phyloP scores from a whole-genome alignment of 2,113 vertebrate genomes.

The Passer domesticus region DNA sequence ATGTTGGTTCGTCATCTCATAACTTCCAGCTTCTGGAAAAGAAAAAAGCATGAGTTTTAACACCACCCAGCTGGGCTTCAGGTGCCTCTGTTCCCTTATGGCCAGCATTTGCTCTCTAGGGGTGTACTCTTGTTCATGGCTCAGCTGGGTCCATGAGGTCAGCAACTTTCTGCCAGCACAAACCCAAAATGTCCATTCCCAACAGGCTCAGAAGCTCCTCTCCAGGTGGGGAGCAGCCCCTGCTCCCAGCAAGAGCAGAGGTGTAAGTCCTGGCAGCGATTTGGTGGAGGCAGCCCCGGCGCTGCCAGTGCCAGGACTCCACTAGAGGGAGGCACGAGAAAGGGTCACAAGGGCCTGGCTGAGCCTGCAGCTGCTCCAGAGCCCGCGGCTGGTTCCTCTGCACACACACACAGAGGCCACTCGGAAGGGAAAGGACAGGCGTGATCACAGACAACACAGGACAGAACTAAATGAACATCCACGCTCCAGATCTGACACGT shows the following conservation, averaged over 20 bases:
- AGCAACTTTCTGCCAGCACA: too few species aligned
- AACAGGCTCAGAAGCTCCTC: neutral
- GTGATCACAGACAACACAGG: neutral
- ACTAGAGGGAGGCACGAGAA: neutral
- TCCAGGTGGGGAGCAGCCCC: neutral
- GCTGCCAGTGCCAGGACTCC: neutral
- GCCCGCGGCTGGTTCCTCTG: rapidly evolving
- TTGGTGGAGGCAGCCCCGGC: neutral
- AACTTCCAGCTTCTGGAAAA: conserved; percentile 86
- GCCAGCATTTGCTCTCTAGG: neutral
- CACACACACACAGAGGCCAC: neutral
- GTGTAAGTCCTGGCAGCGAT: neutral
- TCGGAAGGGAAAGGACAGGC: neutral
- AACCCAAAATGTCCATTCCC: neutral
- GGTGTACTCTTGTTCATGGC: neutral
- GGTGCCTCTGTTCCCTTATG: neutral
- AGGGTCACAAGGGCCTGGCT: neutral
- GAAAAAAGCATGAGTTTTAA: neutral
- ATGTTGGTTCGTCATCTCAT: conserved; percentile 89
- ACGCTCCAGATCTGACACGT: rapidly evolving
- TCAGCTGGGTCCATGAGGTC: neutral
- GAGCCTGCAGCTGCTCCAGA: neutral
- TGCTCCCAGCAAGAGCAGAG: rapidly evolving
- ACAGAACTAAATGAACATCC: neutral
- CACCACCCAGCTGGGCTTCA: neutral